Conservation (phyloP, 2,888 invertebrate species). For the Odiellus spinosus region DNA sequence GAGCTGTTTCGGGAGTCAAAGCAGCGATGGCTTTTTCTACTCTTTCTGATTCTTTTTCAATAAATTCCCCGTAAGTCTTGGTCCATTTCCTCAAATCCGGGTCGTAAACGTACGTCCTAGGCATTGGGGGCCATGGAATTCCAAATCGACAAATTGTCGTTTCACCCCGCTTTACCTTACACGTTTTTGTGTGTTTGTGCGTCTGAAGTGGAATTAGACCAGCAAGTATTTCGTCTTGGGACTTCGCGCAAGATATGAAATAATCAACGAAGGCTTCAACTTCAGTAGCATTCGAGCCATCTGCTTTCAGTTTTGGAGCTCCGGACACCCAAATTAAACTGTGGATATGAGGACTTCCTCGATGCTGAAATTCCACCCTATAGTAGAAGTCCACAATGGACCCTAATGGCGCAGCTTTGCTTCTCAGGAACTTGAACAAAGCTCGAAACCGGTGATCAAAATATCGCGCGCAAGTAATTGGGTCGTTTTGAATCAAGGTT, state of each 20-base stretch:
- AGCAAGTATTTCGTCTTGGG: too few species aligned
- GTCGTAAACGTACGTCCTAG: not conserved
- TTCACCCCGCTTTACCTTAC: slow-evolving; percentile 3
- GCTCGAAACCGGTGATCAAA: slow-evolving; percentile 18
- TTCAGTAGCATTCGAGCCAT: not conserved
- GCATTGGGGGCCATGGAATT: slow-evolving; percentile 2
- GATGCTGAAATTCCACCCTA: not conserved
- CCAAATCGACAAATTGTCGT: slow-evolving; percentile 2
- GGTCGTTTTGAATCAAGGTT: slow-evolving; percentile 16
- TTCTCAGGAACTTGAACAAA: slow-evolving; percentile 7
- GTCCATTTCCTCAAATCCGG: not conserved
- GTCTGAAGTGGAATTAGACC: not conserved
- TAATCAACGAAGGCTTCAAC: too few species aligned
- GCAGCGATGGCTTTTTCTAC: too few species aligned
- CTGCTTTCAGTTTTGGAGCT: not conserved
- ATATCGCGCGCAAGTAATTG: slow-evolving; percentile 20
- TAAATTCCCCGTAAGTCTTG: too few species aligned
- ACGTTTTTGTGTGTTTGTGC: slow-evolving; percentile 6
- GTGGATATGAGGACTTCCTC: slow-evolving; percentile 1
- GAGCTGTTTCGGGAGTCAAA: too few species aligned
- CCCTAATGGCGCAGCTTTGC: not conserved
- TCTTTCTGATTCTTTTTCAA: too few species aligned
- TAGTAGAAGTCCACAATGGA: not conserved
- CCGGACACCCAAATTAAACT: not conserved
- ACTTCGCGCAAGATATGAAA: too few species aligned